Conservation (phyloP, 2,797 vertebrate genomes). For the Acipenser transmontanus region DNA sequence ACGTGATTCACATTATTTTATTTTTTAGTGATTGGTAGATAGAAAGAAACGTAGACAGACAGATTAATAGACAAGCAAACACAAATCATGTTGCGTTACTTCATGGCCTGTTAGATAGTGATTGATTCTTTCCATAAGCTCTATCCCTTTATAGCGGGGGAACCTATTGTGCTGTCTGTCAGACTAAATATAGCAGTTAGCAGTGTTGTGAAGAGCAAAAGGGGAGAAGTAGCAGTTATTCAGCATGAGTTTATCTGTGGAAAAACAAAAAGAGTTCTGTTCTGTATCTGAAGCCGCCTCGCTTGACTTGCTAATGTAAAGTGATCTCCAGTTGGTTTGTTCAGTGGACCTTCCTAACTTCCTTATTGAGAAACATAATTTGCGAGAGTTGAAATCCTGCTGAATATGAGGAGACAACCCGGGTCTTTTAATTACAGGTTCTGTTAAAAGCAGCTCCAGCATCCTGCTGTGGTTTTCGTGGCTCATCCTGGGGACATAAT, state of each 20-base stretch:
- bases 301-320: slow-evolving; percentile 13
- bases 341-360: slow-evolving; percentile 3
- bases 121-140: not conserved
- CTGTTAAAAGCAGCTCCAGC: not conserved
- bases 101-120: not conserved
- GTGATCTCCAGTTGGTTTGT: slow-evolving; percentile 11
- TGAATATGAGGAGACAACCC: slow-evolving; percentile 1
- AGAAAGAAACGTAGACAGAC: too few relatives aligned
- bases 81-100: not conserved
- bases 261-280: not conserved
- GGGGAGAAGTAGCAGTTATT: not conserved
- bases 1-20: too few relatives aligned
- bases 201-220: not conserved
- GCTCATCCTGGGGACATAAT: not conserved
- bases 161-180: not conserved
- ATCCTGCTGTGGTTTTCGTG: not conserved
- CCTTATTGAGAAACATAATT: not conserved
- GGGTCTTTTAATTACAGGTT: not conserved
- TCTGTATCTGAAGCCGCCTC: not conserved
- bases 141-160: not conserved
- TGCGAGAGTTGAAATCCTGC: slow-evolving; percentile 3
- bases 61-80: not conserved
- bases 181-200: slow-evolving; percentile 1
- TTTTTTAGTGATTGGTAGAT: too few relatives aligned
- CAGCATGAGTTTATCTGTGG: not conserved